Conservation (phyloP, 2,113 vertebrate genomes). For the Xyrauchen texanus region DNA sequence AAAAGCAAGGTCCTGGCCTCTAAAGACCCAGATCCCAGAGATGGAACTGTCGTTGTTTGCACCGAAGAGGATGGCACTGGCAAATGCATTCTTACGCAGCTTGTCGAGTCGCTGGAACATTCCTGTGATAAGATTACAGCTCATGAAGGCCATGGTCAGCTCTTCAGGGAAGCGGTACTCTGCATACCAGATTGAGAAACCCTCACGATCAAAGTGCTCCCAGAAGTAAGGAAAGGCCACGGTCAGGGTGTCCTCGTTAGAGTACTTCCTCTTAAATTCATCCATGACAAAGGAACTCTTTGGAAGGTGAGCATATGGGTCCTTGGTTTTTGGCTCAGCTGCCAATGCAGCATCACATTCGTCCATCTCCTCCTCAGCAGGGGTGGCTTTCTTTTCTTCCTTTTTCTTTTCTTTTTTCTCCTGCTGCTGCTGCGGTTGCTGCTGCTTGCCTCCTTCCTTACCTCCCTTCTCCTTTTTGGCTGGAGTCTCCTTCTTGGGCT, state of each 20-base stretch:
- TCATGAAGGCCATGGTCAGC: slow-evolving; percentile 87
- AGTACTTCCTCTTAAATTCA: slow-evolving; percentile 93
- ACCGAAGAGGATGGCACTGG: slow-evolving; percentile 86
- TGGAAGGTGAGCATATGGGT: slow-evolving; percentile 85
- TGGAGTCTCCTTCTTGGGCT: slow-evolving; percentile 85
- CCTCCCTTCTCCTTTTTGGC: slow-evolving; percentile 83
- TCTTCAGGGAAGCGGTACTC: slow-evolving; percentile 87
- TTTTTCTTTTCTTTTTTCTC: slow-evolving; percentile 84
- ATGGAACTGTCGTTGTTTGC: slow-evolving; percentile 83
- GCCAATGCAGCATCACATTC: slow-evolving; percentile 86
- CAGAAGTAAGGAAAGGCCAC: slow-evolving; percentile 90
- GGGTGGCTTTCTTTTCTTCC: slow-evolving; percentile 76
- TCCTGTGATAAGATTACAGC: slow-evolving; percentile 95
- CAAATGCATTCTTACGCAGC: slow-evolving; percentile 87
- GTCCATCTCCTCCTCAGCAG: slow-evolving; percentile 81
- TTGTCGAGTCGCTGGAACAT: slow-evolving; percentile 95
- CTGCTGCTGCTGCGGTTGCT: slow-evolving; percentile 68
- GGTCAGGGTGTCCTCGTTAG: slow-evolving; percentile 85
- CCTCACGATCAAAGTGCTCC: slow-evolving; percentile 87
- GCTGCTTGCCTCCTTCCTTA: slow-evolving; percentile 71
- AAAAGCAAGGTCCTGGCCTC: slow-evolving; percentile 88
- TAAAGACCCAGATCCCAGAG: slow-evolving; percentile 90
- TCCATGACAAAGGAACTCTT: slow-evolving; percentile 89
- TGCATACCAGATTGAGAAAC: slow-evolving; percentile 86
- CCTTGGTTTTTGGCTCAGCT: slow-evolving; percentile 87